These are phyloP conservation scores for Antedon bifida DNA, from an alignment of 35 echinoderm and acorn worm species.

Conservation along the genomic window DNA sequence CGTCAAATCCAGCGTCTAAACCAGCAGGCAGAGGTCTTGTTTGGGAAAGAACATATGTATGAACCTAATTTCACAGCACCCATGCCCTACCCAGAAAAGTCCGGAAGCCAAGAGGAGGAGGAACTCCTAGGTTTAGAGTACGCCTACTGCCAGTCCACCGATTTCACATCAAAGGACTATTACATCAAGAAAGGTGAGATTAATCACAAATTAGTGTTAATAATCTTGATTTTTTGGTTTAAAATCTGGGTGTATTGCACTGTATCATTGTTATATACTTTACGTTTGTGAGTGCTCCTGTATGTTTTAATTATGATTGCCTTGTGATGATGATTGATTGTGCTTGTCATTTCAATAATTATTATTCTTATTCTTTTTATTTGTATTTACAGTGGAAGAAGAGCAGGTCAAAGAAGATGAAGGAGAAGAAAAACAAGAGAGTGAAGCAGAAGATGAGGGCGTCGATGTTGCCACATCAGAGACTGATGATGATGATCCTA, in stretches of 20 bases:
- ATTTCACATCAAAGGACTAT: slow-evolving; percentile 35
- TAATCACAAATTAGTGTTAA: too few species aligned
- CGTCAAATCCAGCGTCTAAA: neutral
- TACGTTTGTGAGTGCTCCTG: too few species aligned
- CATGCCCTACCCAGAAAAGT: neutral
- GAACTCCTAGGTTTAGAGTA: slow-evolving; percentile 52
- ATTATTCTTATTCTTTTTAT: too few species aligned
- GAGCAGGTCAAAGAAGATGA: too few species aligned
- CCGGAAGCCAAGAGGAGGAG: slow-evolving; percentile 14
- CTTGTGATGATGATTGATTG: too few species aligned
- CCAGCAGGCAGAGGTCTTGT: neutral
- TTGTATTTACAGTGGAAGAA: neutral
- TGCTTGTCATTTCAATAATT: too few species aligned
- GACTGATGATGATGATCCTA: neutral
- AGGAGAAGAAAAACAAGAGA: neutral
- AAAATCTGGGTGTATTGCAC: too few species aligned
- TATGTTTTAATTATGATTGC: too few species aligned
- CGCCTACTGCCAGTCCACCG: slow-evolving; percentile 46
- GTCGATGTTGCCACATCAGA: neutral
- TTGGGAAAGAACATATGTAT: neutral
- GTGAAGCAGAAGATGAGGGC: neutral
- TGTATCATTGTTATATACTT: too few species aligned
- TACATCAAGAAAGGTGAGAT: slow-evolving; percentile 38
- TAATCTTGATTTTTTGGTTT: too few species aligned
- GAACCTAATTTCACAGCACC: neutral